A percentile compares a stretch with the other conserved stretches of the same genome.
Evolutionary conservation across 2,888 invertebrate genomes (phyloP).

Genomic region (Platypus cylindrus): DNA sequence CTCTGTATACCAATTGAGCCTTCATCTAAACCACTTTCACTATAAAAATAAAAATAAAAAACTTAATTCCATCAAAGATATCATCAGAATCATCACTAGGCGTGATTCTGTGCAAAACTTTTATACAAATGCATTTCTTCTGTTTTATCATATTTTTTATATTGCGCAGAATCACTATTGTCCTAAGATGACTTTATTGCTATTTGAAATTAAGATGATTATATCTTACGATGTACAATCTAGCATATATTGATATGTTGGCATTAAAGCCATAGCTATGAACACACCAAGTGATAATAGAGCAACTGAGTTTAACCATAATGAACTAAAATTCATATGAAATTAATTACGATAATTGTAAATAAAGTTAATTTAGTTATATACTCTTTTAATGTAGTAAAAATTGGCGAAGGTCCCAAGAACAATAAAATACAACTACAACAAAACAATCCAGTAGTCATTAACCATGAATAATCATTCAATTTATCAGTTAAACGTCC

Average conservation of each 20-base stretch:
- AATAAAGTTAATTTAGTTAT: slow-evolving; percentile 13
- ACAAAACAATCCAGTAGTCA: slow-evolving; percentile 52
- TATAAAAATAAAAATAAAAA: slow-evolving; percentile 26
- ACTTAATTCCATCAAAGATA: too few relatives aligned
- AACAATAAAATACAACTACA: slow-evolving; percentile 48
- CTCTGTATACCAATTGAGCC: slow-evolving; percentile 53
- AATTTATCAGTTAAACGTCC: slow-evolving; percentile 56
- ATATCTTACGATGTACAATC: slow-evolving; percentile 61
- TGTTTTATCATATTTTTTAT: too few relatives aligned
- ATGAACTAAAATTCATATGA: slow-evolving; percentile 46
- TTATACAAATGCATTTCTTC: too few relatives aligned
- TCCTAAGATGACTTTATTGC: too few relatives aligned
- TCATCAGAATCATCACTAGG: too few relatives aligned
- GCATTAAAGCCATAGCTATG: slow-evolving; percentile 55
- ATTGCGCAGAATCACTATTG: too few relatives aligned
- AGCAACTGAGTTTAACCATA: slow-evolving; percentile 53
- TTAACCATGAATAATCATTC: slow-evolving; percentile 53
- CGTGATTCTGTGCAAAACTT: too few relatives aligned
- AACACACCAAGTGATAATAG: slow-evolving; percentile 54
- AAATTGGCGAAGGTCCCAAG: slow-evolving; percentile 52
- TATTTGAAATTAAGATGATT: too few relatives aligned
- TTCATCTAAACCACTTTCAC: slow-evolving; percentile 52
- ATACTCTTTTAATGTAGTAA: slow-evolving; percentile 47
- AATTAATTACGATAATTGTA: slow-evolving; percentile 1
- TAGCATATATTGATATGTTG: slow-evolving; percentile 60